Evolutionary conservation across 1,140 invertebrate genomes (phyloP), one percentile per base, ranked within the genome.

Genomic region (Bombus confusus): DNA sequence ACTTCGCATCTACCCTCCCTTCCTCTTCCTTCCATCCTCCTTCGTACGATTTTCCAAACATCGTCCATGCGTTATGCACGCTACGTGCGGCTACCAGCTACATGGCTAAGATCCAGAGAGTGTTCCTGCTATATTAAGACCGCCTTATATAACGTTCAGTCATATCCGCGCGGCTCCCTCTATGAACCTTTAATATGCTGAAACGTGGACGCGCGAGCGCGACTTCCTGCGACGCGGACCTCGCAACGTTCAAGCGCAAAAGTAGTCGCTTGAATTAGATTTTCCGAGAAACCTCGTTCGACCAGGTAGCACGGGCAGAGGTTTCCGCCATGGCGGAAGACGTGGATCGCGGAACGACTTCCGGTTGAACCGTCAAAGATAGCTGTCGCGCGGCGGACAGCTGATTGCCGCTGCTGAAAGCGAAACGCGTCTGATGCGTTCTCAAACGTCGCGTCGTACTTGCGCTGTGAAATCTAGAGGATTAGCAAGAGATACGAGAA

Each of bases 71-170:
- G 68, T 85, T 80, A 80, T 62, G 47, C 82, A 18, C 47, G 34
- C 37, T 68, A 64, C 47, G 66, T 34, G 52, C 39, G 47, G 64
- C 57, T 41, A 73, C 69, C 57, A 18, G 71, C 78, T 85, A 88
- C 85, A 87, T 92, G 91, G 91, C 91, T 91, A 88, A 91, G 91
- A 73, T 92, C 91, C 91, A 92, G 90, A 85, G 85, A 90, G 90
- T 86, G 87, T 91, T 92, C 76, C 77, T 85, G 91, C 91, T 92
- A 92, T 92, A 92, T 91, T 92, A 92, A 91, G 90, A 86, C 66
- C 78, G 72, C 71, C 88, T 92, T 92, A 92, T 91, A 86, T 92
- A 92, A 92, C 80, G 75, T 83, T 92, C 80, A 90, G 76, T 92
- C 89, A 91, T 92, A 91, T 92, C 86, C 76, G 66, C 78, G 41